These are phyloP conservation scores for Xylota segnis DNA, from an alignment of 2,888 invertebrate genomes.

Conservation along the genomic window DNA sequence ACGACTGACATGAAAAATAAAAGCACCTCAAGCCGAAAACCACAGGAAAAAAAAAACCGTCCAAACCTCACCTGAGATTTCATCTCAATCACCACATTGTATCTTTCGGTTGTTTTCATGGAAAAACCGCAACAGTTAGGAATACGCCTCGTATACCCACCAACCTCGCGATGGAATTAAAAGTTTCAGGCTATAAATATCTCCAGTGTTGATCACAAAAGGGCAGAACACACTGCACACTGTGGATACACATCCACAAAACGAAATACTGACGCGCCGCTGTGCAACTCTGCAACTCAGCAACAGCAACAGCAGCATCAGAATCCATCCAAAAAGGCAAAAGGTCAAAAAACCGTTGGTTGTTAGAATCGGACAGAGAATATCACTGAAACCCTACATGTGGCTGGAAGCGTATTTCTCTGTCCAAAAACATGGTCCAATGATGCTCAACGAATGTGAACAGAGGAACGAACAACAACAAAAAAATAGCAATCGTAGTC, in stretches of 20 bases:
- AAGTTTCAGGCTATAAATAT: constrained; percentile 67
- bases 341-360: constrained; percentile 74
- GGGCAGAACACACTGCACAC: constrained; percentile 38
- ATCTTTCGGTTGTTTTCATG: constrained; percentile 57
- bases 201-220: constrained; percentile 67
- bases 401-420: neutral
- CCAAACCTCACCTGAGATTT: constrained; percentile 29
- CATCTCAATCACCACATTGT: constrained; percentile 56
- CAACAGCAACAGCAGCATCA: neutral
- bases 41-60: constrained; percentile 2
- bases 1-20: neutral
- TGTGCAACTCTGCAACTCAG: too few species aligned
- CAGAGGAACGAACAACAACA: constrained; percentile 9
- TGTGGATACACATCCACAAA: neutral
- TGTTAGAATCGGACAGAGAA: constrained; percentile 44
- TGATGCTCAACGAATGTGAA: constrained; percentile 70
- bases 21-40: neutral
- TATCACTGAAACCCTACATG: constrained; percentile 34
- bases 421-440: constrained; percentile 62
- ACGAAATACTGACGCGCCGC: neutral
- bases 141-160: constrained; percentile 27
- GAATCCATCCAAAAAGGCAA: constrained; percentile 44
- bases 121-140: constrained; percentile 58
- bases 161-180: constrained; percentile 49
- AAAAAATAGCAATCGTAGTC: constrained; percentile 31